Evolutionary conservation across 2,888 invertebrate species (phyloP), one percentile per base, ranked within the genome.

Genomic region (Schizaphis graminum): DNA sequence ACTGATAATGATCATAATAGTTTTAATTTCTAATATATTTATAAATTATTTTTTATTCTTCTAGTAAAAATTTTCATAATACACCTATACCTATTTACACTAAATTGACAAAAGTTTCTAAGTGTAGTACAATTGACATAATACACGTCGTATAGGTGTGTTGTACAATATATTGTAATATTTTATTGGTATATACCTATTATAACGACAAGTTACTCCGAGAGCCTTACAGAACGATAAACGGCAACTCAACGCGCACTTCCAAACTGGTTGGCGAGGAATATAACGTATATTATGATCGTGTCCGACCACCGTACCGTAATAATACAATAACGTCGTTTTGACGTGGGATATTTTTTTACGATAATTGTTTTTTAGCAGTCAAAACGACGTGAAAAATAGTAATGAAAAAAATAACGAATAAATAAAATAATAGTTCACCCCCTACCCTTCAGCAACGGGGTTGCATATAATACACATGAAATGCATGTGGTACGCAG

Each of bases 401-500:
- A 57, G 49, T 41, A 57, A 21, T 8, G 26, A 49, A 67, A 47
- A 28, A 41, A 87, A 87, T 47, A 92, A 87, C 49, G 16, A 88
- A 87, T 86, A 87, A 49, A 87, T 41, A 49, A 92, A 93, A 90
- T 85, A 93, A 85, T 90, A 93, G 90, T 93, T 85, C 93, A 90
- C 35, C 90, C 84, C 57, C 67, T 77, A 35, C 35, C 77, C 77
- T 1, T n/a, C 5, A 21, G 21, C 77, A 21, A 77, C 77, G 77
- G 77, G 35, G 77, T 77, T 77, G 8, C 77, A n/a, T 86, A 87
- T 35, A 53, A 53, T 49, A 53, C 88, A 28, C 61, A 24, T 47
- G 24, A 24, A 21, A 53, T 41, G 35, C 94, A 94, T 94, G 94
- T 94, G 94, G 86, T 91, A 61, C 86, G 94, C 94, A 91, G 94